Base-by-base conservation (phyloP, 2,888 invertebrate species). In the Eilema depressum region DNA sequence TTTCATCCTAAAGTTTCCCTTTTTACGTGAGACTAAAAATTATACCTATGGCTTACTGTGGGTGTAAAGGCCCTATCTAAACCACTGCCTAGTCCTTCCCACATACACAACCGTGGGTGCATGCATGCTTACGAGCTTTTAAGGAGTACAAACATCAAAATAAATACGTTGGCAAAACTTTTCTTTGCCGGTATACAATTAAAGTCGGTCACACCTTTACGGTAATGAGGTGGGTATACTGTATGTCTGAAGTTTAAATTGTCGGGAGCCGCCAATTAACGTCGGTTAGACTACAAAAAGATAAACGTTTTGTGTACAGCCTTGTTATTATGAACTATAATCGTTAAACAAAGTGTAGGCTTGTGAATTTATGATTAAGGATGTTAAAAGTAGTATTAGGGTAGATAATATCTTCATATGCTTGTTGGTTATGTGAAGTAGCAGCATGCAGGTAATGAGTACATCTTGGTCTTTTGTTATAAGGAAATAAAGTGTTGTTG, bases 271-370 rank as follows among this genome's bases (percentile, higher is more conserved):
- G 47, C 67, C 66, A 78, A 81, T 80, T 81, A 78, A 47, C 20
- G 61, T 26, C 60, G 23, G 68, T 68, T 62, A 61, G 61, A n/a
- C 26, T 71, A 70, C 68, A 53, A 74, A 76, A 71, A 68, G 20
- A 65, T 69, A 75, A 75, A 71, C 63, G 67, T 26, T 72, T 70
- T 59, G 72, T 28, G 69, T n/a, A 41, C 26, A 73, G 57, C 66
- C 65, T 70, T 72, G 71, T 78, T 56, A 79, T 81, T 80, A 80
- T 37, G 61, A 60, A 76, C 76, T 71, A 78, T 76, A 63, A 78
- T 81, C 74, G 63, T 78, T 65, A 81, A 77, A 75, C 73, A 70
- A 73, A 75, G 69, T 73, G 63, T 70, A 28, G 66, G 66, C 71
- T 69, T 69, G 72, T 71, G 57, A 71, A 69, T 69, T 74, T 37